Base-by-base conservation (phyloP, 2,797 vertebrate species). In the Danio kyathit region DNA sequence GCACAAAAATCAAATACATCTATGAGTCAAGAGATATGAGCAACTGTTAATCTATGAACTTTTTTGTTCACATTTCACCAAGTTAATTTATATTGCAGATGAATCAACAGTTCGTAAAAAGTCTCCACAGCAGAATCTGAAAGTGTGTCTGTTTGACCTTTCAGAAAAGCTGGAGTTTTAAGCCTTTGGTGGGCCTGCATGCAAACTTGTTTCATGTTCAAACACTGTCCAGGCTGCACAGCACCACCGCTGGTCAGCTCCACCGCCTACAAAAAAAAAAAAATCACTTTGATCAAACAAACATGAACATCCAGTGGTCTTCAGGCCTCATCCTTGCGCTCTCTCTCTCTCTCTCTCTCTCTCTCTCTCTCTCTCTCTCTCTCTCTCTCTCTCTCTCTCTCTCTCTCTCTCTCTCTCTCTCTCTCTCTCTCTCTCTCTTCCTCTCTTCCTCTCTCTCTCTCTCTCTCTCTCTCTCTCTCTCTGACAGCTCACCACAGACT, bases 251-350 rank as follows among this genome's bases (percentile, higher is more conserved):
- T 92, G 92, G 91, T 93, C 92, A 93, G 90, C 87, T 87, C 85
- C 29, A 82, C 88, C 38, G 82, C 70, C 84, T 76, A 76, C 73
- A 88, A 89, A 64, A 88, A n/a, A n/a, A n/a, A n/a, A n/a, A 87
- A 88, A 86, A 85, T 38, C 5, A 88, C 92, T 94, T 94, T 94
- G 93, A 94, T 94, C 93, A 94, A 93, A 93, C 92, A 94, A 94
- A 94, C 91, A 94, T 95, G 93, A 93, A 90, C 89, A 90, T 93
- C 91, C 92, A 91, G 88, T 84, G 66, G 91, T 91, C 91, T 90
- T 89, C 83, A 84, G 90, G 90, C 72, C 87, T 79, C 82, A 89
- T 90, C 67, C 88, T 74, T 85, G 86, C 88, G 79, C 87, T 85
- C 88, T 64, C 12, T 82, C 82, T 88, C 88, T 90, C 82, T 29